Percentiles rank a stretch among this genome's conserved stretches.
Evolutionary conservation across 2,888 invertebrate genomes (phyloP).

Genomic region (Oxyteleia sp.): DNA sequence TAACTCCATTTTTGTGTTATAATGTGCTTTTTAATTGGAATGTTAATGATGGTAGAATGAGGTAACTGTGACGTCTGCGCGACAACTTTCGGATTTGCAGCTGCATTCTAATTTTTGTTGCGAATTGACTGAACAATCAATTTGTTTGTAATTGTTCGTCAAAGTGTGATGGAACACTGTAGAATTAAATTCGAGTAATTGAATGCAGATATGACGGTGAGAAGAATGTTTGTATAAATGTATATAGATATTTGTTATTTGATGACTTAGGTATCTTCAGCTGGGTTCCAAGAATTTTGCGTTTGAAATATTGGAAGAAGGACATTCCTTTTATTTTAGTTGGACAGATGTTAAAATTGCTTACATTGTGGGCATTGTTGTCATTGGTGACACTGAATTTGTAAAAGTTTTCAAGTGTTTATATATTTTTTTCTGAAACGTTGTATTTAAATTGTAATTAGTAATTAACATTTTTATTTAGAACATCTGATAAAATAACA

Average conservation of each 20-base stretch:
- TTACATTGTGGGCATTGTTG: not conserved
- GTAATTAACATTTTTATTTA: no score
- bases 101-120: not conserved
- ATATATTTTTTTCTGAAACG: no score
- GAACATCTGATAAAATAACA: no score
- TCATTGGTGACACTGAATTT: no score
- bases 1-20: conserved; percentile 6
- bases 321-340: conserved; percentile 1
- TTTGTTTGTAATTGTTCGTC: no score
- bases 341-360: conserved; percentile 14
- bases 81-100: not conserved
- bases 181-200: not conserved
- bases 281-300: conserved; percentile 37
- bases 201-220: conserved; percentile 3
- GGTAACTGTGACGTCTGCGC: conserved; percentile 33
- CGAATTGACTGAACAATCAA: not conserved
- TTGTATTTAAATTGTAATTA: no score
- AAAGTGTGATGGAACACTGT: not conserved
- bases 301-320: not conserved
- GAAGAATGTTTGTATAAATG: conserved; percentile 11
- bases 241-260: conserved; percentile 48
- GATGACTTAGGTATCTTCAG: conserved; percentile 46
- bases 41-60: conserved; percentile 33
- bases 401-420: no score
- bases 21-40: conserved; percentile 1